A percentile compares a stretch with the other conserved stretches of the same genome.
Evolutionary conservation across 2,888 invertebrate genomes (phyloP).

Genomic region (Hypolimnas misippus): DNA sequence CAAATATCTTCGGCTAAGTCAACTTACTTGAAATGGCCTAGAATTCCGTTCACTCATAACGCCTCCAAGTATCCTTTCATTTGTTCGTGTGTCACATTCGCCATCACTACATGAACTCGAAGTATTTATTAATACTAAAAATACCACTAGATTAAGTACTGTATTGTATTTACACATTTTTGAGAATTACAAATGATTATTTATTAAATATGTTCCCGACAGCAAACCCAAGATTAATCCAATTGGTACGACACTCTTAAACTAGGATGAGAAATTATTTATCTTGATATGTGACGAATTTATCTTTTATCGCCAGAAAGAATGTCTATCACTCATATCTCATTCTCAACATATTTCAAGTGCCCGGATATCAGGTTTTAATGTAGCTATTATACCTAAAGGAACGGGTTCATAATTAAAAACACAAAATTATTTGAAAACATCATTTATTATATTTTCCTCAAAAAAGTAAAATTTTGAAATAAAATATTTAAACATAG

Average conservation of each 20-base stretch:
- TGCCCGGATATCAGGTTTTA: slow-evolving; percentile 9
- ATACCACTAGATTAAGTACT: slow-evolving; percentile 40
- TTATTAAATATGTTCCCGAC: neutral
- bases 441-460: slow-evolving; percentile 82
- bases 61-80: slow-evolving; percentile 61
- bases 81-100: slow-evolving; percentile 32
- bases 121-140: slow-evolving; percentile 51
- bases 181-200: neutral
- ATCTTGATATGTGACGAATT: slow-evolving; percentile 40
- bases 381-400: neutral
- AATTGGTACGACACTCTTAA: slow-evolving; percentile 1
- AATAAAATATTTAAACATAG: slow-evolving; percentile 82
- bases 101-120: slow-evolving; percentile 16
- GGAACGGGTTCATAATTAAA: slow-evolving; percentile 22
- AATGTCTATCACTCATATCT: slow-evolving; percentile 41
- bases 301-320: slow-evolving; percentile 40
- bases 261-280: slow-evolving; percentile 45
- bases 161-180: neutral
- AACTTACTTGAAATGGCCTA: slow-evolving; percentile 71
- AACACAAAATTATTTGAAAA: slow-evolving; percentile 73
- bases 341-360: slow-evolving; percentile 27
- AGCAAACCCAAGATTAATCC: neutral
- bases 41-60: slow-evolving; percentile 58
- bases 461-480: slow-evolving; percentile 83
- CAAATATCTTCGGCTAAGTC: no score